These are phyloP conservation scores for Eueremaeus valkanovi DNA, from an alignment of 2,888 invertebrate genomes.

Conservation along the genomic window DNA sequence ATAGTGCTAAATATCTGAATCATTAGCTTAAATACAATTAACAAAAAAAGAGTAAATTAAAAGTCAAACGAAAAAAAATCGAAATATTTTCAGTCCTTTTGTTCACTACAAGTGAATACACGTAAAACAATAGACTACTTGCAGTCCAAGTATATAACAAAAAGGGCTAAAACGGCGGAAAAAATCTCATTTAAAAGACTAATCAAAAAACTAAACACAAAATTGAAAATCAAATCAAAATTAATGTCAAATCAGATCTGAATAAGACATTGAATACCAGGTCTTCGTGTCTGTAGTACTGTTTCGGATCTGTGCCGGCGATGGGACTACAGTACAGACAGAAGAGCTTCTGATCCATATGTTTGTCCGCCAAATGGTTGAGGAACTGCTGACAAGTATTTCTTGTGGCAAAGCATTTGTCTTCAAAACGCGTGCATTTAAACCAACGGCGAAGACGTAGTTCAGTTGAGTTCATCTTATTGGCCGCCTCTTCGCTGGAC, in stretches of 20 bases:
- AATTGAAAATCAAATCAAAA: constrained; percentile 9
- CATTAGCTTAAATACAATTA: too few species aligned
- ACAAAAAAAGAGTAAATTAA: too few species aligned
- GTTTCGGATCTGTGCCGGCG: neutral
- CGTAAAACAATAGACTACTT: too few species aligned
- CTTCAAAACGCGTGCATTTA: constrained; percentile 20
- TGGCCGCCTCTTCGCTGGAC: neutral
- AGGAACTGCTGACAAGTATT: constrained; percentile 23
- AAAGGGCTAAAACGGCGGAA: neutral
- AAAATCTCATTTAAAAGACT: neutral
- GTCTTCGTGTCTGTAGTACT: constrained; percentile 3
- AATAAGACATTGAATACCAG: constrained; percentile 10
- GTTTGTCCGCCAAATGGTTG: constrained; percentile 28
- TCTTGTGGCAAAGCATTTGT: constrained; percentile 30
- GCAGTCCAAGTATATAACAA: neutral
- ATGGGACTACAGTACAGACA: constrained; percentile 15
- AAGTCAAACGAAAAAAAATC: too few species aligned
- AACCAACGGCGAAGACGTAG: constrained; percentile 20
- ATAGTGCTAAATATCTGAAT: too few species aligned
- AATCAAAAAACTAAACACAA: neutral
- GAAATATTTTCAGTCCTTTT: too few species aligned
- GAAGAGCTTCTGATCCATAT: neutral
- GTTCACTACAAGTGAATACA: too few species aligned
- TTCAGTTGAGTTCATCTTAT: constrained; percentile 24
- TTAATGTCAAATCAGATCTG: too few species aligned